Conservation (phyloP, 1,140 invertebrate species). For the Drosophila sp. region DNA sequence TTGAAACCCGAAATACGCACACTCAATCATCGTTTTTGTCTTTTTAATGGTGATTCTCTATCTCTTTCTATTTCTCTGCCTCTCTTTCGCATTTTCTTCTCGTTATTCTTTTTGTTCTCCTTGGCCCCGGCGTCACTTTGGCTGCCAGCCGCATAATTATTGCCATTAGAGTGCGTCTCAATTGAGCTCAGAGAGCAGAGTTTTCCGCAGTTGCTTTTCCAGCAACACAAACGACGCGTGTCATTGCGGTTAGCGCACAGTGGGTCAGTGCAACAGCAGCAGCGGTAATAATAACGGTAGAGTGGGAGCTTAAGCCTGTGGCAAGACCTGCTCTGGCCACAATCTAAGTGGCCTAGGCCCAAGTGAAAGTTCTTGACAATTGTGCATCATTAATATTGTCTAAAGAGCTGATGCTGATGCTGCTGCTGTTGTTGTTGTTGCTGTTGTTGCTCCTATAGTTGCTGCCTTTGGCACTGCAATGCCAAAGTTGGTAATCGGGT, state of each 20-base stretch:
- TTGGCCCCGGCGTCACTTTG: slow-evolving; percentile 42
- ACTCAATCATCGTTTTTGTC: slow-evolving; percentile 82
- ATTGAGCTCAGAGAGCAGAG: slow-evolving; percentile 55
- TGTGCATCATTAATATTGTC: slow-evolving; percentile 81
- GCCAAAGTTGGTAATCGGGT: slow-evolving; percentile 70
- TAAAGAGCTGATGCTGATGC: slow-evolving; percentile 40
- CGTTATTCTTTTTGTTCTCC: slow-evolving; percentile 23
- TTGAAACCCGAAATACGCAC: slow-evolving; percentile 80
- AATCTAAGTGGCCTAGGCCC: slow-evolving; percentile 72
- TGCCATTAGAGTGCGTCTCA: slow-evolving; percentile 80
- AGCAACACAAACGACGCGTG: slow-evolving; percentile 71
- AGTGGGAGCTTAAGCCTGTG: slow-evolving; percentile 15
- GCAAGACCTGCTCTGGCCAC: slow-evolving; percentile 55
- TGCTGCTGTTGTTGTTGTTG: slow-evolving; percentile 1
- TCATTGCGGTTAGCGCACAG: slow-evolving; percentile 73
- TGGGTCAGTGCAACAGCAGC: slow-evolving; percentile 47
- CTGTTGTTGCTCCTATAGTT: slow-evolving; percentile 3
- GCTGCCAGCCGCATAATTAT: slow-evolving; percentile 72
- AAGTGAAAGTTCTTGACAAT: slow-evolving; percentile 81
- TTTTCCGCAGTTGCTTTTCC: slow-evolving; percentile 28
- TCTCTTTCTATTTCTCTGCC: slow-evolving; percentile 5
- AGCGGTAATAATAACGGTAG: neutral
- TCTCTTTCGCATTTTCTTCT: slow-evolving; percentile 17
- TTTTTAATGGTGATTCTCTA: slow-evolving; percentile 71
- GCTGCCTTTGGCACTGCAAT: slow-evolving; percentile 44